Base-by-base conservation (phyloP, 2,113 vertebrate species). In the Malurus alboscapulatus region DNA sequence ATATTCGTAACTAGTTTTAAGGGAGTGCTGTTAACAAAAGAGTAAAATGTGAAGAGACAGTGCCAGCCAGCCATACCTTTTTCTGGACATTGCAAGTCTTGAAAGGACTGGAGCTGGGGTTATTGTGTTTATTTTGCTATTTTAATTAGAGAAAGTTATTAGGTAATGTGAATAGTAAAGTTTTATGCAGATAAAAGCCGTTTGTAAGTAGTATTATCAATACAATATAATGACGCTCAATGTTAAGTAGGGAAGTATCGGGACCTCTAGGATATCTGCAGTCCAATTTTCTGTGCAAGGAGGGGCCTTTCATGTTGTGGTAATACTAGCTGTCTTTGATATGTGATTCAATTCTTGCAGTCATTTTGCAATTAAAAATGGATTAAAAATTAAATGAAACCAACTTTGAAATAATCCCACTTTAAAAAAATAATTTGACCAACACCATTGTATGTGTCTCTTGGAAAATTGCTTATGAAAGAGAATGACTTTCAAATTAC, bases 401-500 rank as follows among this genome's bases (percentile, higher is more conserved):
- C 5, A n/a, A 4, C 20, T 81, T 71, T n/a, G n/a, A 80, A 72
- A 53, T 63, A 63, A 38, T 51, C 14, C 13, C 11, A 9, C 10
- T 12, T 81, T 69, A 6, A 74, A 67, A 83, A 65, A 58, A 18
- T 32, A 13, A 22, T 86, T 73, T 84, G 15, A 48, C n/a, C n/a
- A 66, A 7, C 16, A 7, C 20, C 11, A 29, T 58, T 0, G 0
- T 44, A 3, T 34, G 2, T 54, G 10, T 72, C 21, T 20, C 8
- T 55, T 78, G 12, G 17, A 75, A 89, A 51, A 51, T 5, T 66
- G 5, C 29, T 44, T 59, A 4, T 67, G 4, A 27, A 88, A 32
- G 24, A 54, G 12, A 78, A 77, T 48, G 3, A 34, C 16, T 78
- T 75, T 66, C 29, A 71, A 55, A 66, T 71, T 73, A 42, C 42